A percentile compares a stretch with the other conserved stretches of the same genome.
phyloP scores from a whole-genome alignment of 2,113 vertebrate genomes.

The zebrafish (Danio rerio) region GRCz12tu NC_133178.1:24951001-24951500 shows the following conservation, averaged over 20 bases:
- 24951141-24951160: too few species aligned
- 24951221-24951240: too few species aligned
- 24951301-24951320: slow-evolving; percentile 75
- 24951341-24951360: slow-evolving; percentile 88
- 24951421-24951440: slow-evolving; percentile 79
- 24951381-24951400: slow-evolving; percentile 89
- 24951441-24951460: neutral
- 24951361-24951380: slow-evolving; percentile 90
- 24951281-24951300: slow-evolving; percentile 45
- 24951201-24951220: too few species aligned
- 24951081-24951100: too few species aligned
- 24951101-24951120: too few species aligned
- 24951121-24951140: too few species aligned
- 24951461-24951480: neutral
- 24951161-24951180: too few species aligned
- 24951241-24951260: neutral
- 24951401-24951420: slow-evolving; percentile 89
- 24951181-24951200: too few species aligned
- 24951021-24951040: too few species aligned
- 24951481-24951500: slow-evolving; percentile 2
- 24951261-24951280: neutral
- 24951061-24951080: too few species aligned
- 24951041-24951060: too few species aligned
- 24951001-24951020: too few species aligned
- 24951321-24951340: slow-evolving; percentile 83